Conservation (phyloP, 2,888 invertebrate genomes). For the Platycheirus albimanus region DNA sequence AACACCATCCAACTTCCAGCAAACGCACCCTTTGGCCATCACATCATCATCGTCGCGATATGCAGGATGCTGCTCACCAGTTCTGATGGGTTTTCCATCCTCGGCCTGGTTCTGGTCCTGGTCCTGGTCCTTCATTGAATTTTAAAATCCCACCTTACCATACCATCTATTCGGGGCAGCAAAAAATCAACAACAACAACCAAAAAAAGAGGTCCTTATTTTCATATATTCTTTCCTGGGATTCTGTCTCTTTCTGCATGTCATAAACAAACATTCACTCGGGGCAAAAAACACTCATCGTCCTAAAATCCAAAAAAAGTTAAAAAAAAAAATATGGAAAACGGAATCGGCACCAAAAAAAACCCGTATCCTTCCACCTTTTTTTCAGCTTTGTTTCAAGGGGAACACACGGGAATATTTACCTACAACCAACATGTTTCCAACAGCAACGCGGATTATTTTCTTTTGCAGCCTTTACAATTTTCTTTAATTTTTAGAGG, state of each 20-base stretch:
- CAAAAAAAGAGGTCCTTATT: constrained; percentile 20
- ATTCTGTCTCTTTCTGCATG: constrained; percentile 3
- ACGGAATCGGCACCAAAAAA: constrained; percentile 10
- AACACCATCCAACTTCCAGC: constrained; percentile 1
- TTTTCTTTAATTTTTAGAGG: too few relatives aligned
- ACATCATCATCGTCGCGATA: constrained; percentile 1
- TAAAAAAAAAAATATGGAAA: constrained; percentile 10
- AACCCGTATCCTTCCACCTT: constrained; percentile 39
- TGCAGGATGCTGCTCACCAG: background rate
- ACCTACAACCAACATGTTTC: background rate
- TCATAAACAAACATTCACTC: constrained; percentile 38
- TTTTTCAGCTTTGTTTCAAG: background rate
- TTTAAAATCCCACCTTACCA: too few relatives aligned
- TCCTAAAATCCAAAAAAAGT: constrained; percentile 27
- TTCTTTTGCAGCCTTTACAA: background rate
- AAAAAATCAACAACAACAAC: too few relatives aligned
- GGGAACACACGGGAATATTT: constrained; percentile 18
- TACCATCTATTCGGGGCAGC: background rate
- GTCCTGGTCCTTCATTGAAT: too few relatives aligned
- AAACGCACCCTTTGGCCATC: constrained; percentile 42
- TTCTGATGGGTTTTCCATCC: background rate
- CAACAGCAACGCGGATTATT: constrained; percentile 25
- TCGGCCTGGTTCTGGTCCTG: too few relatives aligned
- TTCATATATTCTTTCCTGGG: constrained; percentile 16
- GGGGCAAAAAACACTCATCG: constrained; percentile 39